Base-by-base conservation (phyloP, 2,113 vertebrate species). In the Ptilorrhoa leucosticta region DNA sequence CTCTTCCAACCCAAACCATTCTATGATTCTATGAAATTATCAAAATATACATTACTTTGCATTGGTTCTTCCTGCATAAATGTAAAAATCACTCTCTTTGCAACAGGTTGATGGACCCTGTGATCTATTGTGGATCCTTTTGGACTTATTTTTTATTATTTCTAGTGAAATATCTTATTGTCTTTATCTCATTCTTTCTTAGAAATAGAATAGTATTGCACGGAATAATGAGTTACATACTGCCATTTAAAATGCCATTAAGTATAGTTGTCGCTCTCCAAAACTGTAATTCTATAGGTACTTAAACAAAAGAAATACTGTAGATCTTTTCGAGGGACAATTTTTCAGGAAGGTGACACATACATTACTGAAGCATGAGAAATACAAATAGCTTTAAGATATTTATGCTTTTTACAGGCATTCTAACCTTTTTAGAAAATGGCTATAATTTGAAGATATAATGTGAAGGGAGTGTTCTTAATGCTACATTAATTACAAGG, bases 361-460 rank as follows among this genome's bases (percentile, higher is more conserved):
- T 87, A 63, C 48, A 88, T 92, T 87, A 77, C 44, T 83, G 63
- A 96, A 90, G 44, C 27, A 81, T 82, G 83, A 93, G 65, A 93
- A 96, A 94, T 94, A 96, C 63, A 97, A 84, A 95, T 83, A 94
- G 58, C 89, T 97, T 80, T 77, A 95, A 94, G 94, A 94, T 84
- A 87, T 93, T 85, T 69, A 90, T 86, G 76, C 47, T 61, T 95
- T 96, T 94, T 85, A 93, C 81, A 81, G 69, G 79, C 79, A 72
- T 91, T 88, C 85, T 97, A 96, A 94, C 95, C 96, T 97, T 94
- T 97, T 97, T 97, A 97, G 95, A 94, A 98, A 97, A 96, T 94
- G 93, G 90, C 65, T 96, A 85, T 92, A 94, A 96, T 97, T 96
- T 95, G 78, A 97, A 90, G 87, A 91, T 86, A 93, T 83, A 90